A percentile compares a stretch with the other conserved stretches of the same genome.
Conservation (phyloP, 2,113 vertebrate genomes). For the Siphamia tubifer region DNA sequence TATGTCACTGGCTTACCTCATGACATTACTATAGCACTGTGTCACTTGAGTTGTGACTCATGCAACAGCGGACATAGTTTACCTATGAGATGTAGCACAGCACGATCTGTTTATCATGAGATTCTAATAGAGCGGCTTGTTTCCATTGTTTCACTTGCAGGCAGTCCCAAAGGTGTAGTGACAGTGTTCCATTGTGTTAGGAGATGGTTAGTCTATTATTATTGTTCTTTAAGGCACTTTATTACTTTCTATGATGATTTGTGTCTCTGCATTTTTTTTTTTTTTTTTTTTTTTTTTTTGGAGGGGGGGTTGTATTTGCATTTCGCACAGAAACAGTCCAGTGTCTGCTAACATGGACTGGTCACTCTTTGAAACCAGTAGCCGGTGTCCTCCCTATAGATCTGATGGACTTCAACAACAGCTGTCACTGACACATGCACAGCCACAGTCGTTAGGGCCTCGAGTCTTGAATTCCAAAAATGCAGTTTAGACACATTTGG, state of each 20-base stretch:
- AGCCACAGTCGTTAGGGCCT: constrained; percentile 50
- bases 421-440: constrained; percentile 82
- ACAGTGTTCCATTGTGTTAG: not conserved
- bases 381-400: constrained; percentile 28
- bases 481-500: constrained; percentile 62
- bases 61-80: constrained; percentile 42
- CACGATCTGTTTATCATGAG: not conserved
- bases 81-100: constrained; percentile 14
- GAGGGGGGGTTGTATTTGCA: too few relatives aligned
- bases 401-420: constrained; percentile 79
- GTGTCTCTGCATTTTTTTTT: too few relatives aligned
- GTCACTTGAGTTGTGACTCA: constrained; percentile 40
- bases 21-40: constrained; percentile 34
- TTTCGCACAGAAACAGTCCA: too few relatives aligned
- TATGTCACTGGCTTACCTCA: constrained; percentile 55
- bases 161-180: not conserved
- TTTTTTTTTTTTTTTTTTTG: too few relatives aligned
- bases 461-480: constrained; percentile 72
- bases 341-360: not conserved
- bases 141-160: not conserved
- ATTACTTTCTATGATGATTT: too few relatives aligned
- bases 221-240: too few relatives aligned
- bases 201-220: not conserved
- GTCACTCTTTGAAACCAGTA: constrained; percentile 4
- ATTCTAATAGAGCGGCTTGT: not conserved